These are phyloP conservation scores for Eulemur macaco DNA, from an alignment of 2,113 vertebrate species.

Conservation along the genomic window DNA sequence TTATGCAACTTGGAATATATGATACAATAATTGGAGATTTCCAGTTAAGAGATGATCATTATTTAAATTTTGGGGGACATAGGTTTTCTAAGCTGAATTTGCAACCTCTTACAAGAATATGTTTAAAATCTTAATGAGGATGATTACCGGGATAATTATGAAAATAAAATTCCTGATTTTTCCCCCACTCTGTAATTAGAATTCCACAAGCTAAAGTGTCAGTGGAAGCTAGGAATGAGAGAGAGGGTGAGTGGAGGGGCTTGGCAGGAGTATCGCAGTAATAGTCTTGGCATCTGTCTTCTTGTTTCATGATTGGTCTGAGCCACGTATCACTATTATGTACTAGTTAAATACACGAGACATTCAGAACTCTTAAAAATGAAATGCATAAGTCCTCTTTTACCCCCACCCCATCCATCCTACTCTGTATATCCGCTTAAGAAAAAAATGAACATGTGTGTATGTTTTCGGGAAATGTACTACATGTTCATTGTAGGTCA, in stretches of 20 bases:
- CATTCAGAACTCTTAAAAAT: neutral
- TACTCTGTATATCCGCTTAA: neutral
- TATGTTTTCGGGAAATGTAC: neutral
- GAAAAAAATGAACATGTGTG: neutral
- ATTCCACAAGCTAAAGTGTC: neutral
- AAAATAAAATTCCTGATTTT: neutral
- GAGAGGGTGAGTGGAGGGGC: neutral
- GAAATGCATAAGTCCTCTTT: neutral
- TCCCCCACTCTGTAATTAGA: neutral
- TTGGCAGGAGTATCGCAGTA: neutral
- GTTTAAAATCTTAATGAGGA: slow-evolving; percentile 14
- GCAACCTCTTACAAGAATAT: neutral
- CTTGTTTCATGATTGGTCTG: neutral
- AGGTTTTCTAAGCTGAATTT: neutral
- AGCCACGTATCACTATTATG: neutral
- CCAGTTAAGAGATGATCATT: neutral
- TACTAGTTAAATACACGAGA: neutral
- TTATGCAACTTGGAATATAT: neutral
- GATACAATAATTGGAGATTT: neutral
- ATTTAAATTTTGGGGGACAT: neutral
- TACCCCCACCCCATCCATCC: neutral
- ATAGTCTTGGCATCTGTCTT: neutral
- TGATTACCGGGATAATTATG: neutral
- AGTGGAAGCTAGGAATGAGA: neutral
- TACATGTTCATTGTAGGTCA: neutral